phyloP scores from a whole-genome alignment of 1,140 invertebrate genomes.

The Heliconius congener region DNA sequence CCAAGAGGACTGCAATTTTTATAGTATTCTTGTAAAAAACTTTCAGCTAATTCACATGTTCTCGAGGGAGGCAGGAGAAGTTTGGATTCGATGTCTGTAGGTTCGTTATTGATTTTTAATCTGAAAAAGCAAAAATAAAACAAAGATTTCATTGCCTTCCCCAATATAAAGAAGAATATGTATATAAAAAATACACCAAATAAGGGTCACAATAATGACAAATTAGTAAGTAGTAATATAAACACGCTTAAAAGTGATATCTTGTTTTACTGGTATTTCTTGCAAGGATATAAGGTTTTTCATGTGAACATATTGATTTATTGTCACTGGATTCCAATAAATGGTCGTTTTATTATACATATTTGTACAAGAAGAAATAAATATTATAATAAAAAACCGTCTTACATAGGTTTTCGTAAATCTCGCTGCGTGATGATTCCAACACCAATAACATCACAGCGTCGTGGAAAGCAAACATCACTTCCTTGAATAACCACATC shows the following conservation, averaged over 20 bases:
- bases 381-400: conserved; percentile 26
- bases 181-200: no score
- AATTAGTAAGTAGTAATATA: no score
- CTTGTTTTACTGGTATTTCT: no score
- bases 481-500: conserved; percentile 57
- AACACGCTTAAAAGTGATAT: no score
- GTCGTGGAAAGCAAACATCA: conserved; percentile 48
- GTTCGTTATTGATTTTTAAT: conserved; percentile 51
- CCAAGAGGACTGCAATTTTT: conserved; percentile 52
- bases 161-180: no score
- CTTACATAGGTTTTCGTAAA: conserved; percentile 61
- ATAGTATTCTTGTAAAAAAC: conserved; percentile 61
- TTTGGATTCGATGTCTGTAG: conserved; percentile 50
- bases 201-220: no score
- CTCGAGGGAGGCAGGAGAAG: conserved; percentile 38
- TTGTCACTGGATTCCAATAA: no score
- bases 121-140: conserved; percentile 33
- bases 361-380: no score
- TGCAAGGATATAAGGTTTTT: no score
- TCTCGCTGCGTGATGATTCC: conserved; percentile 64
- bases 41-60: conserved; percentile 62
- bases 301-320: no score
- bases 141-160: no score
- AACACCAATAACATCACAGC: conserved; percentile 58
- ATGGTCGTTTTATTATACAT: no score